Base-by-base conservation (phyloP, 1,140 invertebrate genomes). In the Brachionus koreanus region DNA sequence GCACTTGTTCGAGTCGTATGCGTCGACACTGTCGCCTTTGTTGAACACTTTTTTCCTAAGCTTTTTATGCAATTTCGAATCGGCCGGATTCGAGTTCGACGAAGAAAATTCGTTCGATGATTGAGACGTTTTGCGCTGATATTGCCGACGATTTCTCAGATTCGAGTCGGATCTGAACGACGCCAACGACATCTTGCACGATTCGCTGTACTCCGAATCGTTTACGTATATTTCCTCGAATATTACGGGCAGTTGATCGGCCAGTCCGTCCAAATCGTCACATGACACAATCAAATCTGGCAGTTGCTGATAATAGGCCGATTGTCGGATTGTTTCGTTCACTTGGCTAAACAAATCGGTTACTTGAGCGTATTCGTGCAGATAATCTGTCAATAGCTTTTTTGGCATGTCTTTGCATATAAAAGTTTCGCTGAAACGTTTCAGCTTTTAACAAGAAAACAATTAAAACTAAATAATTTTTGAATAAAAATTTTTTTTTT, bases 381-480 rank as follows among this genome's bases (percentile, higher is more conserved):
- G 6, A 82, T 42, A 82, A 25, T 82, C 79, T 10, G 25, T 33
- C 16, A 82, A 42, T 5, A 25, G 10, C n/a, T 37, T 61, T 82
- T 61, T 61, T 16, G 65, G n/a, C 16, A 96, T 95, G 86, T 96
- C 94, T 86, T 94, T 89, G 4, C 95, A 92, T 89, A 97, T 97
- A 89, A 97, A 98, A 72, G 93, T 94, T 88, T 97, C 95, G 0
- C 95, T 92, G 89, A 97, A 96, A 69, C 95, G 90, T 84, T 93
- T 93, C 10, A 94, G 90, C 93, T 93, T 86, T 7, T 84, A 29
- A 16, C 2, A 19, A 6, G 7, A 85, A 82, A 46, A 85, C n/a
- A n/a, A n/a, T n/a, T n/a, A n/a, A n/a, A n/a, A n/a, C n/a, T n/a
- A n/a, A n/a, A n/a, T n/a, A n/a, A n/a, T n/a, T n/a, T n/a, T n/a